phyloP scores from a whole-genome alignment of 2,797 vertebrate genomes.

The Alosa sapidissima region DNA sequence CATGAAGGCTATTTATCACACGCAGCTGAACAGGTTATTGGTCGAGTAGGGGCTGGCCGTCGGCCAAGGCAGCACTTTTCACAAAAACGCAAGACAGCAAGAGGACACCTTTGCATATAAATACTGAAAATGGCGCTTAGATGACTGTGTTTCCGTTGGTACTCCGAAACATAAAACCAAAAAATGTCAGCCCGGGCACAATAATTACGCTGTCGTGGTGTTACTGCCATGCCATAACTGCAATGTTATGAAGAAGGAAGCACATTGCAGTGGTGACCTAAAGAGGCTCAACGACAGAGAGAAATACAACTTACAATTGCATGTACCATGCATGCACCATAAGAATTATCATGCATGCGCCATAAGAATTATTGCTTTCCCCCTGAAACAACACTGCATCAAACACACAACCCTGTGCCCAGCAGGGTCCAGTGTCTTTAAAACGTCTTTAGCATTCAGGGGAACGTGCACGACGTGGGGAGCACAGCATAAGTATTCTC shows the following conservation, averaged over 20 bases:
- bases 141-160: conserved; percentile 68
- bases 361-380: background rate
- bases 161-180: conserved; percentile 66
- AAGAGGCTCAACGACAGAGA: background rate
- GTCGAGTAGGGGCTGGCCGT: conserved; percentile 64
- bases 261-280: conserved; percentile 14
- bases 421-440: conserved; percentile 28
- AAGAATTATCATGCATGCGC: background rate
- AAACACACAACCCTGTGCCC: conserved; percentile 52
- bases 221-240: conserved; percentile 44
- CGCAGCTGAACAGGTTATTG: conserved; percentile 56
- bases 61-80: conserved; percentile 74
- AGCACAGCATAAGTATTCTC: conserved; percentile 37
- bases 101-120: conserved; percentile 76
- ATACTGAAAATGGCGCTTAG: conserved; percentile 74
- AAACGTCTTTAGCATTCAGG: conserved; percentile 28
- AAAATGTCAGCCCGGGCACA: conserved; percentile 60
- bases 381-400: background rate
- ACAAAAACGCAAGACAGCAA: conserved; percentile 54
- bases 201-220: conserved; percentile 63
- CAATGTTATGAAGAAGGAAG: conserved; percentile 45
- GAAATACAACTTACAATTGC: background rate
- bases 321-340: background rate
- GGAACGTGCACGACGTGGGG: conserved; percentile 25
- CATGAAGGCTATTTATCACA: conserved; percentile 72